Evolutionary conservation across 1,140 invertebrate genomes (phyloP).

Genomic region (Saccostrea cuccullata): DNA sequence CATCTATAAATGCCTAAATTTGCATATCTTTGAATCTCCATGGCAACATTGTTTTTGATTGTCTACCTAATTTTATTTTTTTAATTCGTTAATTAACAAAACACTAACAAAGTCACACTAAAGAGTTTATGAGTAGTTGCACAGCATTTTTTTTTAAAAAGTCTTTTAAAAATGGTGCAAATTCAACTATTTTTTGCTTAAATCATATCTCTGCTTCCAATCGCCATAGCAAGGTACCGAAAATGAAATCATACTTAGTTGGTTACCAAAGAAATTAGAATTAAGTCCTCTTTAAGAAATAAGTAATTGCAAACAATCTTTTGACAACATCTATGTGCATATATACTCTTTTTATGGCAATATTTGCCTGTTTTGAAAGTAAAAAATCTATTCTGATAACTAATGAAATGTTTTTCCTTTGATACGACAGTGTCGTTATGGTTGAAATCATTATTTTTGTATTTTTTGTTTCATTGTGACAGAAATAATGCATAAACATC

Average conservation of each 20-base stretch:
- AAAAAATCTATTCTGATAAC: not conserved
- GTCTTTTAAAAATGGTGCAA: not conserved
- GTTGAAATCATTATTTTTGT: not conserved
- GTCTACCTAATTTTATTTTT: not conserved
- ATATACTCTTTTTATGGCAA: too few relatives aligned
- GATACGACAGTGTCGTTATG: not conserved
- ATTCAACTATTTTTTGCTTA: not conserved
- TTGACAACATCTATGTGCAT: too few relatives aligned
- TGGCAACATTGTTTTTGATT: not conserved
- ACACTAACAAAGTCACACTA: not conserved
- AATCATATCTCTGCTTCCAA: not conserved
- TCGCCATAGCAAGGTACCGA: not conserved
- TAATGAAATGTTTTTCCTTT: not conserved
- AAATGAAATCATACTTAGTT: not conserved
- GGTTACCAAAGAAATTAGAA: not conserved
- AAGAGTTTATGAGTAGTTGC: not conserved
- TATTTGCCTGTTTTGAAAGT: too few relatives aligned
- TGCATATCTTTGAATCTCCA: not conserved
- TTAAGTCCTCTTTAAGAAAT: not conserved
- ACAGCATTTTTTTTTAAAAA: not conserved
- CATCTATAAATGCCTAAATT: not conserved
- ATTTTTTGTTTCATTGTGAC: not conserved
- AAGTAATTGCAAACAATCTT: too few relatives aligned
- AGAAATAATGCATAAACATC: not conserved
- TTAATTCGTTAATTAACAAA: not conserved